Evolutionary conservation across 1,140 invertebrate species (phyloP).

Genomic region (Adoxophyes honmai): DNA sequence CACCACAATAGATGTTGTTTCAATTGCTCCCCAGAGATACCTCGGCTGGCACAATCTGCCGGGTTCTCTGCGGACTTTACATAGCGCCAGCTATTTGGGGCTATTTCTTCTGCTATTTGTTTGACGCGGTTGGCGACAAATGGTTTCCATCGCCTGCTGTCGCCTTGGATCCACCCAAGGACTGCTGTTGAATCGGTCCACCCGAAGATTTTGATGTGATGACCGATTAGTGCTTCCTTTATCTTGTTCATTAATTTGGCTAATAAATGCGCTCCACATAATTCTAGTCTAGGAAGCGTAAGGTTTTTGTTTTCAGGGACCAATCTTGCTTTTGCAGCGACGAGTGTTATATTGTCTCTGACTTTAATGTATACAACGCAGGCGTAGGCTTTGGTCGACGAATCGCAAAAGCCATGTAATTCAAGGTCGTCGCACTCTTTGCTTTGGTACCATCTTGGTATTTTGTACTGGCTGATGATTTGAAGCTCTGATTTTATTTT

Average conservation of each 20-base stretch:
- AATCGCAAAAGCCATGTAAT: constrained; percentile 55
- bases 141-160: constrained; percentile 34
- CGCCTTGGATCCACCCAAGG: constrained; percentile 44
- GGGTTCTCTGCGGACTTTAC: constrained; percentile 49
- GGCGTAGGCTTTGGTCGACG: constrained; percentile 45
- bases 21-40: constrained; percentile 31
- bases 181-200: constrained; percentile 60
- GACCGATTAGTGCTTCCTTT: neutral
- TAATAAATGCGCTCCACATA: constrained; percentile 42
- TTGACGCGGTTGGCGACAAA: constrained; percentile 62
- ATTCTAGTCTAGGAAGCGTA: constrained; percentile 35
- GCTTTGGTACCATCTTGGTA: constrained; percentile 17
- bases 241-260: constrained; percentile 27
- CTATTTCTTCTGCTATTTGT: constrained; percentile 42
- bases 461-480: neutral
- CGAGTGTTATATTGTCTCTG: constrained; percentile 10
- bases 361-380: constrained; percentile 46
- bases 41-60: constrained; percentile 60
- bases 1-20: constrained; percentile 37
- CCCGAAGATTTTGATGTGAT: constrained; percentile 27
- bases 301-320: constrained; percentile 19
- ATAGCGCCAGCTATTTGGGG: neutral
- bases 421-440: constrained; percentile 16
- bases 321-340: constrained; percentile 27
- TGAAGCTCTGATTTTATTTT: neutral